These are phyloP conservation scores for Verasper variegatus DNA, from an alignment of 2,113 vertebrate species.

Conservation along the genomic window DNA sequence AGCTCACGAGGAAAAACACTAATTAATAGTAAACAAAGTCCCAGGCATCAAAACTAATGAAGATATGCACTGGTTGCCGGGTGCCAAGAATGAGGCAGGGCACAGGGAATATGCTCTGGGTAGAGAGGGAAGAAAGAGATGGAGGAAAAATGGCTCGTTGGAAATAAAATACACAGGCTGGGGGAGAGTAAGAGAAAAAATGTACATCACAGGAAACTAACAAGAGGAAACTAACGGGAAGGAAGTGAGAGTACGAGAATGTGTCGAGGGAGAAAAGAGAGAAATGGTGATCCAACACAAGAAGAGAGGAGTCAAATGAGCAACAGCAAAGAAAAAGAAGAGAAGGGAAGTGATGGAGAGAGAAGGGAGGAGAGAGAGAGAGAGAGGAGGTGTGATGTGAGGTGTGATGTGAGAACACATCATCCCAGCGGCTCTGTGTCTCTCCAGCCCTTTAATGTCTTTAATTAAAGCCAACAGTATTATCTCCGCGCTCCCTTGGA, in stretches of 20 bases:
- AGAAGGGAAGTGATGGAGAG: conserved; percentile 18
- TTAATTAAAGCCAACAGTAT: conserved; percentile 81
- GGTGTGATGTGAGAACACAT: conserved; percentile 65
- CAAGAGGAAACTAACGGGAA: conserved; percentile 10
- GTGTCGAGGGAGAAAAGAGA: not conserved
- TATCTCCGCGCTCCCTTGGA: conserved; percentile 66
- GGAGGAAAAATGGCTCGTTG: not conserved
- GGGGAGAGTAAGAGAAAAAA: not conserved
- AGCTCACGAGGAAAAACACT: conserved; percentile 38
- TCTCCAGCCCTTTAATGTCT: conserved; percentile 77
- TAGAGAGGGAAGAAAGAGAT: not conserved
- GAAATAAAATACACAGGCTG: not conserved
- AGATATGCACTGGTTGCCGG: not conserved
- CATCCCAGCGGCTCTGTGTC: conserved; percentile 64
- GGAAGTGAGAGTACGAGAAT: conserved; percentile 1
- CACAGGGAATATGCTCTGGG: not conserved
- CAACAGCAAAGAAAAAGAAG: conserved; percentile 21
- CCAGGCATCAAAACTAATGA: conserved; percentile 28
- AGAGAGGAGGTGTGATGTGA: conserved; percentile 64
- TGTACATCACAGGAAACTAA: conserved; percentile 17
- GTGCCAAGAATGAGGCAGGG: not conserved
- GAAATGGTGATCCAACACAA: conserved; percentile 6
- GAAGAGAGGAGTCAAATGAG: conserved; percentile 35
- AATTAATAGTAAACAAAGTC: conserved; percentile 61
- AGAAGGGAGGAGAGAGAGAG: not conserved